A percentile compares a stretch with the other conserved stretches of the same genome.
phyloP scores from a whole-genome alignment of 1,140 invertebrate species.

The Tyrophagus putrescentiae region DNA sequence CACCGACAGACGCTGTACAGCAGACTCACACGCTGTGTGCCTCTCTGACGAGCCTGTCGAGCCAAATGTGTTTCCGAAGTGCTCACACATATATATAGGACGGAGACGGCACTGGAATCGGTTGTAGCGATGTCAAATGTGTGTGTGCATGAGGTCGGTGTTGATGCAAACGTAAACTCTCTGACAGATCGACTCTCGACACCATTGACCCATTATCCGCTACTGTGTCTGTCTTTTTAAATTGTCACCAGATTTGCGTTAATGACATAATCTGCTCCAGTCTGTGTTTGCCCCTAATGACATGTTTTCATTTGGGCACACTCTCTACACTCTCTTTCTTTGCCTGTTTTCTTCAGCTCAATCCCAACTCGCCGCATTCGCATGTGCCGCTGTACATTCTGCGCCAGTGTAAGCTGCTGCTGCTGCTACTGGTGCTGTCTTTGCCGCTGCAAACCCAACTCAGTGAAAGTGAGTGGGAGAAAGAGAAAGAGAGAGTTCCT shows the following conservation, averaged over 20 bases:
- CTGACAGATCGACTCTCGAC: too few species aligned
- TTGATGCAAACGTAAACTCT: too few species aligned
- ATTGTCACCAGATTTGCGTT: conserved; percentile 3
- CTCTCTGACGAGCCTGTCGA: not conserved
- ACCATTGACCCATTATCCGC: too few species aligned
- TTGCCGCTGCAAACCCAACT: conserved; percentile 10
- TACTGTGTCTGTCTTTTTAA: too few species aligned
- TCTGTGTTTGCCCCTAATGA: not conserved
- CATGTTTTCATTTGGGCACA: not conserved
- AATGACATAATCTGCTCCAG: conserved; percentile 13
- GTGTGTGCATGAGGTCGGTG: too few species aligned
- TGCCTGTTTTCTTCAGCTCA: not conserved
- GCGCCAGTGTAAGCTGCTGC: not conserved
- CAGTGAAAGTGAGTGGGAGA: not conserved
- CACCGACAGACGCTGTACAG: too few species aligned
- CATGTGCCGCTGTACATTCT: conserved; percentile 10
- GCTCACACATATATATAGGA: not conserved
- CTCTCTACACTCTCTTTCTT: not conserved
- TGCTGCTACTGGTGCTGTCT: not conserved
- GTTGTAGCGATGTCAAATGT: too few species aligned
- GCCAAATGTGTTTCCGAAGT: not conserved
- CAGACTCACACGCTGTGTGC: too few species aligned
- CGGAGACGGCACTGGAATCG: not conserved
- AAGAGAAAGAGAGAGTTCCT: not conserved
- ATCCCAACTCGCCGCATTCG: conserved; percentile 7